Evolutionary conservation across 2,113 vertebrate genomes (phyloP), one percentile per base, ranked within the genome.

Genomic region (Thunnus maccoyii): DNA sequence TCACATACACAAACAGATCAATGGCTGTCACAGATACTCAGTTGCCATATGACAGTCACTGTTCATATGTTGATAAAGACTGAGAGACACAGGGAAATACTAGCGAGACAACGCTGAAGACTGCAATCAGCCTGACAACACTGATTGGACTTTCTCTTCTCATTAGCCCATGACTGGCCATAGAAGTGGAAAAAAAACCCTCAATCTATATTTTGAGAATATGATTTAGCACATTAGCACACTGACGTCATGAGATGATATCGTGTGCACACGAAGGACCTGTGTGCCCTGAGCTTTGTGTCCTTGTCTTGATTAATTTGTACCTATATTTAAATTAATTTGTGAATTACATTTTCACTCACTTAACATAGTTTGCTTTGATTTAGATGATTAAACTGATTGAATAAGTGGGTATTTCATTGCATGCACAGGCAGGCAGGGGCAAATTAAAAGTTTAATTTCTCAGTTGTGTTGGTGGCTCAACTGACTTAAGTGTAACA

Each of bases 1-100:
- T 27, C 44, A 30, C 22, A 20, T 70, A 69, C 66, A 63, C 30
- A n/a, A 8, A 18, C 61, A 72, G 65, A 88, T 83, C 76, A 47
- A 69, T 86, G 85, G 20, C 8, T 78, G 82, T 78, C 76, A 88
- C 83, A 46, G 80, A 69, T 69, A 46, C 76, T 86, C 66, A 76
- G 73, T 48, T 56, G 62, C 82, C 84, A 76, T 69, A 73, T 88
- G 82, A 86, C 77, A 81, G 66, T 50, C 51, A 61, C 46, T 69
- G 66, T 74, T 83, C 78, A 86, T 67, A 75, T 78, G 77, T 71
- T 80, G 82, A 80, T 85, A 25, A 63, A 66, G 7, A 71, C 65
- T 47, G 73, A 80, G 65, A 80, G 78, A 85, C 70, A 79, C 51
- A 44, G 18, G 68, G 12, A 58, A 62, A 58, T 77, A 70, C 77